Evolutionary conservation across 1,140 invertebrate species (phyloP), one percentile per base, ranked within the genome.

Genomic region (Parasteatoda tepidariorum): DNA sequence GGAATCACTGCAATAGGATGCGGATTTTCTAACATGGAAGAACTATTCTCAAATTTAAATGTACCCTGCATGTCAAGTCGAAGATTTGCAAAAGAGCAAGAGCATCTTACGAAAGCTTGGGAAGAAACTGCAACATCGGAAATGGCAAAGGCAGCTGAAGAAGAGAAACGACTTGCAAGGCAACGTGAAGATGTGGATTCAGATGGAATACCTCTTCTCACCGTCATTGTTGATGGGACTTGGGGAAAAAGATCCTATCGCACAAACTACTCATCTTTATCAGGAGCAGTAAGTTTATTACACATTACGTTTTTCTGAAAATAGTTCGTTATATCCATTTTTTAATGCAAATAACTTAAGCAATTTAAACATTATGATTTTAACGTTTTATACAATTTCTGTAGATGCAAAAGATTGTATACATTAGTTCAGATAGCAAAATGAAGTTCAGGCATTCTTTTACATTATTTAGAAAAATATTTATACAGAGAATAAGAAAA

Each of bases 181-280:
- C 81, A 2, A 54, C 5, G 41, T 18, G 82, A 70, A 2, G 85
- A 89, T 55, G 74, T 89, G 15, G 85, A 64, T 31, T 84, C 86
- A 30, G 74, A 87, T 59, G 86, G 86, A 18, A 84, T 87, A 68
- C 86, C 86, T 5, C 86, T 41, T 30, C 88, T 88, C 28, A 78
- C 79, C 3, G 88, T 89, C 11, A 64, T 87, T n/a, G 86, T 84
- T 9, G 89, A 89, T 84, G 88, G 87, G 48, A 81, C 55, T 22
- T 89, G 88, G 87, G 64, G 55, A 0, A 88, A 87, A 75, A 73
- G 88, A 57, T 86, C 86, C 15, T 89, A 88, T 54, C 84, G 84
- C 15, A 86, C 78, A n/a, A 48, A 48, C 41, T 48, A 48, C 18
- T 84, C 86, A 83, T 85, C 88, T 18, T 28, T 87, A 26, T 89